Base-by-base conservation (phyloP, 2,797 vertebrate genomes). In the Synaphobranchus kaupii region DNA sequence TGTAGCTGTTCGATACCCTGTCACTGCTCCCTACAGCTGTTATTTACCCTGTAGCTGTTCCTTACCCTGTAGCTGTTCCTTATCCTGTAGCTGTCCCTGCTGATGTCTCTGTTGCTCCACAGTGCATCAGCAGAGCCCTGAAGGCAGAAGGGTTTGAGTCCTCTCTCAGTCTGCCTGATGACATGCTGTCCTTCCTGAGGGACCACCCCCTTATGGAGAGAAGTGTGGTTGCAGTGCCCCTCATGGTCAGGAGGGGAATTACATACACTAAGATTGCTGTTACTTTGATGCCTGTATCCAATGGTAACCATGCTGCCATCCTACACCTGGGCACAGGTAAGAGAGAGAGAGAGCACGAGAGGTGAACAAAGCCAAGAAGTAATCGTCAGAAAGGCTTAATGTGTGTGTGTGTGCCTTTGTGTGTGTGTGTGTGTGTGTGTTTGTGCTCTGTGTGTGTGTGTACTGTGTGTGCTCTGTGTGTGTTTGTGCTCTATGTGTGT, bases 161-260 rank as follows among this genome's bases (percentile, higher is more conserved):
- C 0, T 97, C 97, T 0, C 94, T 98, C n/a, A 96, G 95, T 85
- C 94, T 98, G 81, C 97, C 97, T 0, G 97, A 98, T 92, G 97
- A 97, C 10, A 97, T 98, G 63, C 93, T 98, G 92, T 97, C 96
- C 0, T 98, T 97, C 22, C 95, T 97, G 87, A 93, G 97, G 15
- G 97, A 98, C 91, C 97, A 98, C 87, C 97, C 97, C 0, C 95
- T 98, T 84, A 97, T 98, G 97, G 97, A 98, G 92, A 95, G 93
- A 93, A 96, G 95, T 0, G 96, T 97, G 0, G 92, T 91, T 4
- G 93, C 95, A 10, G 95, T 92, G 0, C 96, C 97, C 4, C 90
- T 97, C 34, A 92, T 98, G 87, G 95, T 97, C 47, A 94, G 96
- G 48, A 95, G 94, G 1, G 96, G 96, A 48, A 93, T 95, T 50